phyloP scores from a whole-genome alignment of 2,888 invertebrate genomes.

The Pollenia amentaria region DNA sequence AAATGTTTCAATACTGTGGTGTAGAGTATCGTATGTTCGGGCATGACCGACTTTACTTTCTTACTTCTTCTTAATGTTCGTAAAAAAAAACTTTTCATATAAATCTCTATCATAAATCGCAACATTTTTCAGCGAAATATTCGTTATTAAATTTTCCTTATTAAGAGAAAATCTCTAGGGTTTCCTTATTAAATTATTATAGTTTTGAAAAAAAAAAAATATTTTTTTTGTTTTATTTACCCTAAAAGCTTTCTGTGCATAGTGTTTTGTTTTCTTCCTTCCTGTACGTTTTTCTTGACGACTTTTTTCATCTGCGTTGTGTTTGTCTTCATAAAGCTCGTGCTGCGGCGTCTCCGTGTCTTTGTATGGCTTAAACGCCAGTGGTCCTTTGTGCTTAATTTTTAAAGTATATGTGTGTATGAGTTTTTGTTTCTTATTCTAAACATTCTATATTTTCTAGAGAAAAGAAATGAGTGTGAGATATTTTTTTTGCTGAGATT shows the following conservation, averaged over 20 bases:
- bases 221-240: neutral
- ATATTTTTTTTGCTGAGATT: slow-evolving; percentile 11
- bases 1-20: too few relatives aligned
- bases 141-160: slow-evolving; percentile 19
- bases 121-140: too few relatives aligned
- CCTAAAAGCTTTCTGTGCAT: slow-evolving; percentile 57
- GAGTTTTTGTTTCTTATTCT: slow-evolving; percentile 30
- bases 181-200: slow-evolving; percentile 68
- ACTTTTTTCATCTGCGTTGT: neutral
- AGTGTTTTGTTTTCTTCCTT: slow-evolving; percentile 65
- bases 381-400: slow-evolving; percentile 56
- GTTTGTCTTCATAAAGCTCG: slow-evolving; percentile 17
- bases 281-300: slow-evolving; percentile 26
- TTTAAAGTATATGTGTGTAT: neutral
- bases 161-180: slow-evolving; percentile 48
- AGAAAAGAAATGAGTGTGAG: slow-evolving; percentile 16
- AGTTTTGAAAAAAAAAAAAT: neutral
- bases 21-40: too few relatives aligned
- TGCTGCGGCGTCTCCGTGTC: slow-evolving; percentile 63
- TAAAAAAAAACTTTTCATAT: too few relatives aligned
- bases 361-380: slow-evolving; percentile 61
- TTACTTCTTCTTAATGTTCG: too few relatives aligned
- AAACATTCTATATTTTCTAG: slow-evolving; percentile 34
- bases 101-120: too few relatives aligned
- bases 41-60: too few relatives aligned